Percentiles rank a stretch among this genome's conserved stretches.
These are phyloP conservation scores for Lepidonotus clava DNA, from an alignment of 2,888 invertebrate species.

Conservation along the genomic window DNA sequence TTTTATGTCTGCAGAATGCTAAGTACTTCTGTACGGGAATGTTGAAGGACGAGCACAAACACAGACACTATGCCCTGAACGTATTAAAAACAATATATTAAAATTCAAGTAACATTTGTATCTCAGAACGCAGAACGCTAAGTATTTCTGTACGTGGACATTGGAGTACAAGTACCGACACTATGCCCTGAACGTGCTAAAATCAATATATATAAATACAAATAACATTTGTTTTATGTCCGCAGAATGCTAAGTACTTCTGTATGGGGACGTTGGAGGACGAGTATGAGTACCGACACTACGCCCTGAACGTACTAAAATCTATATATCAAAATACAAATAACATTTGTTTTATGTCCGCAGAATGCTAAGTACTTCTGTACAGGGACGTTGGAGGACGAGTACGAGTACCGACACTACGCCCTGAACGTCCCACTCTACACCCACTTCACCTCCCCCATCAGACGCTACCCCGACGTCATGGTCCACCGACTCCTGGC, in stretches of 20 bases:
- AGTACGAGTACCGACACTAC: conserved; percentile 86
- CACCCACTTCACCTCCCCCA: conserved; percentile 98
- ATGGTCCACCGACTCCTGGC: conserved; percentile 91
- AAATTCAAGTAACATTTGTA: not conserved
- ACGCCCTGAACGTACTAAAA: conserved; percentile 93
- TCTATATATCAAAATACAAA: too few relatives aligned
- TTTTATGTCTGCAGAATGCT: conserved; percentile 79
- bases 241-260: conserved; percentile 81
- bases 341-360: not conserved
- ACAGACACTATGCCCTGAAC: conserved; percentile 92
- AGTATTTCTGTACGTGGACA: conserved; percentile 81
- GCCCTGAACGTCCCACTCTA: conserved; percentile 94
- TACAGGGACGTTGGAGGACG: conserved; percentile 76
- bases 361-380: conserved; percentile 82
- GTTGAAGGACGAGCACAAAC: conserved; percentile 74
- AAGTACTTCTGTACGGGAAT: conserved; percentile 81
- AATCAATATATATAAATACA: too few relatives aligned
- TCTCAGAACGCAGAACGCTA: conserved; percentile 75
- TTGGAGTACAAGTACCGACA: conserved; percentile 83
- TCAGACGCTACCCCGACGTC: conserved; percentile 92
- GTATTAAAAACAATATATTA: too few relatives aligned
- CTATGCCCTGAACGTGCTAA: conserved; percentile 94
- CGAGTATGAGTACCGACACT: conserved; percentile 85
- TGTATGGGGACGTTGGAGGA: conserved; percentile 79
- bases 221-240: too few relatives aligned